phyloP scores from a whole-genome alignment of 2,113 vertebrate species.

The Sclerurus mexicanus region DNA sequence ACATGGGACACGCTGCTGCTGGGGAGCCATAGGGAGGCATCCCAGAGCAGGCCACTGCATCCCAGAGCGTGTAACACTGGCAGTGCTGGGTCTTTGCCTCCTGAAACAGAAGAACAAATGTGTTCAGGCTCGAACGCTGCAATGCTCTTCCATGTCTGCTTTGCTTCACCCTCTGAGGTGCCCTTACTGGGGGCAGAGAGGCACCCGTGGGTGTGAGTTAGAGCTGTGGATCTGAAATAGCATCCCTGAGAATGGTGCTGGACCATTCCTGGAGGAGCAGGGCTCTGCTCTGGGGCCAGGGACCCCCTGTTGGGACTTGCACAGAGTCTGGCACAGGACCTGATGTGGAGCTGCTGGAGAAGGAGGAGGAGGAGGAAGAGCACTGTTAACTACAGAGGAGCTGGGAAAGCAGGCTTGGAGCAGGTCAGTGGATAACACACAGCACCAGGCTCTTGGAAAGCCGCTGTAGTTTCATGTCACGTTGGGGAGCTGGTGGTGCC shows the following conservation, averaged over 20 bases:
- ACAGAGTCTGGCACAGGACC: not conserved
- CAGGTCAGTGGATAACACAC: not conserved
- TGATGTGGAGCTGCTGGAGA: not conserved
- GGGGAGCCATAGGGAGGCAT: no score
- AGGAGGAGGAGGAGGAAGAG: not conserved
- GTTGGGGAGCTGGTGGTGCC: not conserved
- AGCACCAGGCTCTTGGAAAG: not conserved
- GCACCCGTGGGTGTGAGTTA: rapidly evolving
- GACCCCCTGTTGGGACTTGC: not conserved
- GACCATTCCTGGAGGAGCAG: not conserved
- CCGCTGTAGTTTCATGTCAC: not conserved
- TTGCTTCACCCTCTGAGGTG: not conserved
- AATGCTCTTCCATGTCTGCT: not conserved
- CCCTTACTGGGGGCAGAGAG: not conserved
- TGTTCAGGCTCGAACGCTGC: not conserved
- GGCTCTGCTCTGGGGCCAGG: not conserved
- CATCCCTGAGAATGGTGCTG: not conserved
- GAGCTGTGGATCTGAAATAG: not conserved
- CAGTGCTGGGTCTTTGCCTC: not conserved
- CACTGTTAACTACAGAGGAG: rapidly evolving
- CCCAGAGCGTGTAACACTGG: not conserved
- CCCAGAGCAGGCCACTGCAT: not conserved
- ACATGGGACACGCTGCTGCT: rapidly evolving
- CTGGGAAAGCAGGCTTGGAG: not conserved
- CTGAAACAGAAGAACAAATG: rapidly evolving